These are phyloP conservation scores for Clinocottus analis DNA, from an alignment of 2,113 vertebrate genomes.

Conservation along the genomic window DNA sequence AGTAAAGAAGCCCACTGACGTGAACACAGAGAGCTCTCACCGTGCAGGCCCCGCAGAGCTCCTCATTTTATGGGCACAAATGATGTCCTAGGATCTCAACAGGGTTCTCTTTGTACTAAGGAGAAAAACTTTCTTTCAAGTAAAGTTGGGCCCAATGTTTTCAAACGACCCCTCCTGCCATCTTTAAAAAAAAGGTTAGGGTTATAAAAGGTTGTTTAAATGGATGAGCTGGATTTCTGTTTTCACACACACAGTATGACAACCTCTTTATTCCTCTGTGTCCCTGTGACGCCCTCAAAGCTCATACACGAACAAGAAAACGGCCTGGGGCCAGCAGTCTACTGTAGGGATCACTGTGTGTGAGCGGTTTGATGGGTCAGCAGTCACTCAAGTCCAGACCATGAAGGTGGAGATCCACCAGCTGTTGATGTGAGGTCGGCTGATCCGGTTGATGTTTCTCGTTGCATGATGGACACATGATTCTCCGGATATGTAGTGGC, in stretches of 20 bases:
- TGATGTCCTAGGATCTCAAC: conserved; percentile 25
- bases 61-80: conserved; percentile 29
- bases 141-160: background rate
- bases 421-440: background rate
- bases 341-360: background rate
- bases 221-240: background rate
- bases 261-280: background rate
- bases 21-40: conserved; percentile 3
- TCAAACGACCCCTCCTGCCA: background rate
- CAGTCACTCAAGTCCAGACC: no score
- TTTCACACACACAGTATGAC: background rate
- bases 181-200: background rate
- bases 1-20: background rate
- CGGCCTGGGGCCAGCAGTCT: background rate
- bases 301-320: background rate
- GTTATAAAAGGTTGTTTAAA: background rate
- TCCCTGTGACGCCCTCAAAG: no score
- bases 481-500: no score
- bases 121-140: background rate
- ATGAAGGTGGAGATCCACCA: background rate
- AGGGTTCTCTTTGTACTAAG: conserved; percentile 2
- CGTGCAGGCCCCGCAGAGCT: background rate
- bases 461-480: no score
- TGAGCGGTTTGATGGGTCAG: background rate
- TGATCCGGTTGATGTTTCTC: no score